Evolutionary conservation across 2,797 vertebrate genomes (phyloP).

Genomic region (Etheostoma nigrum): DNA sequence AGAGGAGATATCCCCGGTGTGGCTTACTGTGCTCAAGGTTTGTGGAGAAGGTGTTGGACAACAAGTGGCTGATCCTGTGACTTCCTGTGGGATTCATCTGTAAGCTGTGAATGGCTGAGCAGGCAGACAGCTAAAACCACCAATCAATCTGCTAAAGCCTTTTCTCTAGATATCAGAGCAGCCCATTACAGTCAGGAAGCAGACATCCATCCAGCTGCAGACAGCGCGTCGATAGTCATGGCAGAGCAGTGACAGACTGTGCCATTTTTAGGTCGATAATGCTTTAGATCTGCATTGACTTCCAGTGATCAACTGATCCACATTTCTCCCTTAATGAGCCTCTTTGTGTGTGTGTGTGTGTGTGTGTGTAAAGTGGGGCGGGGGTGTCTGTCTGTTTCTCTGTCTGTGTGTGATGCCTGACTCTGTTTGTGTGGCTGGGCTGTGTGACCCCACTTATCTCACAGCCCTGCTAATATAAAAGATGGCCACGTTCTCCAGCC

Average conservation of each 20-base stretch:
- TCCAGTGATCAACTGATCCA: constrained; percentile 59
- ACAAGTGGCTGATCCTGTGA: constrained; percentile 28
- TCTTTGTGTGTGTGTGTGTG: constrained; percentile 18
- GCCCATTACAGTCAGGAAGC: constrained; percentile 63
- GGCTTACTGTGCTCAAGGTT: constrained; percentile 21
- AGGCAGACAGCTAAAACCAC: constrained; percentile 43
- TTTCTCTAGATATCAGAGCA: constrained; percentile 55
- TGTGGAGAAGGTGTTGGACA: constrained; percentile 31
- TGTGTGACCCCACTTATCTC: constrained; percentile 4
- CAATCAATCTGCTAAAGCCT: constrained; percentile 56
- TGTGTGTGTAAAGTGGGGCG: neutral
- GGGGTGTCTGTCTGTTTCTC: neutral
- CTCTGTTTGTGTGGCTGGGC: constrained; percentile 2
- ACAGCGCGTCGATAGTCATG: constrained; percentile 62
- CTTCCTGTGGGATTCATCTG: constrained; percentile 41
- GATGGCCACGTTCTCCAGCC: constrained; percentile 10
- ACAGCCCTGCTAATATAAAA: constrained; percentile 20
- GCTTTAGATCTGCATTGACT: constrained; percentile 60
- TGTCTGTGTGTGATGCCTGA: constrained; percentile 22
- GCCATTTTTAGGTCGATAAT: constrained; percentile 64
- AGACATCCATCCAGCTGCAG: constrained; percentile 58
- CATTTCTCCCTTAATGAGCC: constrained; percentile 64
- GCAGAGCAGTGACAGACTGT: constrained; percentile 44
- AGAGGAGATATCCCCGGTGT: constrained; percentile 6
- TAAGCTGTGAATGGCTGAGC: constrained; percentile 44